phyloP scores from a whole-genome alignment of 2,888 invertebrate species.

The Lithophane socia region DNA sequence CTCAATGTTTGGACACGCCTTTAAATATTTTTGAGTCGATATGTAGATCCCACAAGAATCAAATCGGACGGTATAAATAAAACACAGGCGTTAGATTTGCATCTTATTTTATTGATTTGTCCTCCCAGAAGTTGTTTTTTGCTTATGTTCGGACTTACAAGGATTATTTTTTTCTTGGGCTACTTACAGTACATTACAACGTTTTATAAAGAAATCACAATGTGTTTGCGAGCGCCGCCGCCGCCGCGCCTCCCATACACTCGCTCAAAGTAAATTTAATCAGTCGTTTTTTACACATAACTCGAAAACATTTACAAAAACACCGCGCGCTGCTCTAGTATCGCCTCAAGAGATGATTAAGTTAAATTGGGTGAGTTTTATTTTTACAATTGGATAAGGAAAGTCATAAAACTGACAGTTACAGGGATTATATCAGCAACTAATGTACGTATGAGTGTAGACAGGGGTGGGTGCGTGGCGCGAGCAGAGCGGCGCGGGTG shows the following conservation, averaged over 20 bases:
- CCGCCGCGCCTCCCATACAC: slow-evolving; percentile 72
- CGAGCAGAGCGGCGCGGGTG: slow-evolving; percentile 50
- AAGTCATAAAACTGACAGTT: slow-evolving; percentile 60
- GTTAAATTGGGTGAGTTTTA: slow-evolving; percentile 11
- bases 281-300: slow-evolving; percentile 86
- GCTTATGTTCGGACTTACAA: slow-evolving; percentile 87
- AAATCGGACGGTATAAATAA: slow-evolving; percentile 71
- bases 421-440: slow-evolving; percentile 11
- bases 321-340: slow-evolving; percentile 59
- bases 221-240: slow-evolving; percentile 80
- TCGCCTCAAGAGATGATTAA: slow-evolving; percentile 25
- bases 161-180: slow-evolving; percentile 88
- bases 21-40: not conserved
- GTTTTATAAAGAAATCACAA: slow-evolving; percentile 90
- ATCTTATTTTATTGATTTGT: slow-evolving; percentile 90
- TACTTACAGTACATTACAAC: slow-evolving; percentile 89
- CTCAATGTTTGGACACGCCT: no score
- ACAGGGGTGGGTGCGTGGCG: not conserved
- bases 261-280: slow-evolving; percentile 83
- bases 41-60: slow-evolving; percentile 4
- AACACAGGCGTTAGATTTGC: slow-evolving; percentile 83
- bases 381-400: slow-evolving; percentile 43
- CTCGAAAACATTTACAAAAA: slow-evolving; percentile 79
- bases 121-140: slow-evolving; percentile 87
- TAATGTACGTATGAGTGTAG: slow-evolving; percentile 4